phyloP scores from a whole-genome alignment of 2,113 vertebrate species.

The Caracal caracal region DNA sequence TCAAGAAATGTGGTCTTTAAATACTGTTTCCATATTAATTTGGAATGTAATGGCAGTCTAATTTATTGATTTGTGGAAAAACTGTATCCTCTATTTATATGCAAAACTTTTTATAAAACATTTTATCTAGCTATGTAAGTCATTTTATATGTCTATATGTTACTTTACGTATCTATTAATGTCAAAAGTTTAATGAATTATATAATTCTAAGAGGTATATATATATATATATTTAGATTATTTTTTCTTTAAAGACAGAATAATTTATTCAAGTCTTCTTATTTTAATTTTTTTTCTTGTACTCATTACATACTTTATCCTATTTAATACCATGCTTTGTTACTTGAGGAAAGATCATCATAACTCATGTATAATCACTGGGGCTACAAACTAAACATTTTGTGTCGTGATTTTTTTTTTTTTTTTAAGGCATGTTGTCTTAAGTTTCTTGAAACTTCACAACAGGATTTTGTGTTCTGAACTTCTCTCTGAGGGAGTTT shows the following conservation, averaged over 20 bases:
- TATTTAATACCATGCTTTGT: neutral
- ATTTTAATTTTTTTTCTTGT: constrained; percentile 13
- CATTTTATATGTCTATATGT: neutral
- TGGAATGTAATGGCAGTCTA: neutral
- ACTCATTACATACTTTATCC: neutral
- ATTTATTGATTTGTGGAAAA: neutral
- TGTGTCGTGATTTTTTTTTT: neutral
- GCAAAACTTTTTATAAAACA: neutral
- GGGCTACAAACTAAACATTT: neutral
- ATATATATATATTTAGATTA: neutral
- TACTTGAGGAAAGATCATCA: neutral
- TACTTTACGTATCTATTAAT: neutral
- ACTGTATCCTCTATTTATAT: neutral
- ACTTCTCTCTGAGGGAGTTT: neutral
- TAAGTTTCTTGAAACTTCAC: neutral
- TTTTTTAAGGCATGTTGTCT: neutral
- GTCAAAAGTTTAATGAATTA: neutral
- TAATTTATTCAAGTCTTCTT: neutral
- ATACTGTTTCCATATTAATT: neutral
- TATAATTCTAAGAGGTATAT: neutral
- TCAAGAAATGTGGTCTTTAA: neutral
- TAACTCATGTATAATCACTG: neutral
- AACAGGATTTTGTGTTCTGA: neutral
- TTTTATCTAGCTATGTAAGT: neutral
- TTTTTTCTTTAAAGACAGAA: neutral